Evolutionary conservation across 2,797 vertebrate genomes (phyloP).

Genomic region (Arnoldichthys spilopterus): DNA sequence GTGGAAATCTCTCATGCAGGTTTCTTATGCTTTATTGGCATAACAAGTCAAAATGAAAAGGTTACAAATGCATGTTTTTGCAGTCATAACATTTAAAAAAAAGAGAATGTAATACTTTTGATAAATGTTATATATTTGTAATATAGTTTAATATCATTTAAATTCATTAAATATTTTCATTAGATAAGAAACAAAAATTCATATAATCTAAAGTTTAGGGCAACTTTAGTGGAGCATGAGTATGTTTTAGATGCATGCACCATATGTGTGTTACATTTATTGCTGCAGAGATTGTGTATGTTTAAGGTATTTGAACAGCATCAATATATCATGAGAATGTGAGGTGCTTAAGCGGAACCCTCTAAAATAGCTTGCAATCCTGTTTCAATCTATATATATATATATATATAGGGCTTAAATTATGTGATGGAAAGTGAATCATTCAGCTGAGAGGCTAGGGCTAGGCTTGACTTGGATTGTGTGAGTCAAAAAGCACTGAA

Average conservation of each 20-base stretch:
- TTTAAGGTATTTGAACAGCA: background rate
- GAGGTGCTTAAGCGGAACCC: background rate
- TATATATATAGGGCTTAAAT: background rate
- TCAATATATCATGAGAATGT: background rate
- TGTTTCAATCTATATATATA: background rate
- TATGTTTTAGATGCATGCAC: constrained; percentile 7
- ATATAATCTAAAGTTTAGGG: too few species aligned
- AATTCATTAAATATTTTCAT: too few species aligned
- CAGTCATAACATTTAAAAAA: too few species aligned
- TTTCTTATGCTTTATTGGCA: too few species aligned
- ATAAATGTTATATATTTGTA: too few species aligned
- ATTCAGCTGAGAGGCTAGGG: constrained; percentile 7
- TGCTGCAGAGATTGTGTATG: background rate
- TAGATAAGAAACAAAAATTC: too few species aligned
- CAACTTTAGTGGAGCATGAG: too few species aligned
- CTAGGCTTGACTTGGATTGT: background rate
- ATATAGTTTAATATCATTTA: too few species aligned
- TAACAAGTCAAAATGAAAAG: too few species aligned
- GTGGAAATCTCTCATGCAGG: too few species aligned
- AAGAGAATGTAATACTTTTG: too few species aligned
- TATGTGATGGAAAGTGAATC: background rate
- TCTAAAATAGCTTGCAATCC: background rate
- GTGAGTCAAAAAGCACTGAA: background rate
- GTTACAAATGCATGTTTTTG: too few species aligned
- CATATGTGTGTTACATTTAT: background rate